Base-by-base conservation (phyloP, 37 sponge, comb jelly and placozoan genomes). In the Ianthella basta region DNA sequence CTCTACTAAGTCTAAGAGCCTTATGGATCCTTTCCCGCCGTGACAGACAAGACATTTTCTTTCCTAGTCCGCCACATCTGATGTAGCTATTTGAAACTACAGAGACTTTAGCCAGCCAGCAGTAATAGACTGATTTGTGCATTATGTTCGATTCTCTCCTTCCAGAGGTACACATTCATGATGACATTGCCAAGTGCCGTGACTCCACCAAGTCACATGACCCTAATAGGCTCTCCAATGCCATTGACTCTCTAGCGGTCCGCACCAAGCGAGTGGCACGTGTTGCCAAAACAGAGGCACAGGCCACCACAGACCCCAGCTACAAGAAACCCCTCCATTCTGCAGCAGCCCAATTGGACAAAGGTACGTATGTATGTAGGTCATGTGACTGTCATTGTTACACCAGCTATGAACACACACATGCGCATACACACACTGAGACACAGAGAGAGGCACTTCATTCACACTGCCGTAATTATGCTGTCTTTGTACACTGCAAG, bases 111-210 rank as follows among this genome's bases (percentile, higher is more conserved):
- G n/a, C n/a, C n/a, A n/a, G n/a, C n/a, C n/a, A n/a, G n/a, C n/a
- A n/a, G n/a, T n/a, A n/a, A n/a, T n/a, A n/a, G n/a, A n/a, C 3
- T 44, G 50, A 10, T 10, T 8, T 44, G 3, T 44, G 50, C 50
- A 44, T 8, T 44, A 3, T 44, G 50, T 44, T 44, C 50, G 8
- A 44, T 8, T 44, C 50, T 30, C 38, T 56, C 21, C 15, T 19
- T 56, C 33, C 86, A 95, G 95, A 85, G 88, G 89, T 60, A 40
- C 86, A 84, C 79, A 95, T 95, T 44, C 85, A 74, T 16, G 85
- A 89, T 63, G 92, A 95, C 75, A 89, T 95, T 80, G 70, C 69
- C 21, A 86, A 79, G 78, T 95, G 95, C 75, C 85, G 88, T 3
- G 87, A 81, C 60, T 90, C 93, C 25, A 87, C 88, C 19, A 50